Evolutionary conservation across 2,113 vertebrate genomes (phyloP).

Genomic region (Chunga burmeisteri): DNA sequence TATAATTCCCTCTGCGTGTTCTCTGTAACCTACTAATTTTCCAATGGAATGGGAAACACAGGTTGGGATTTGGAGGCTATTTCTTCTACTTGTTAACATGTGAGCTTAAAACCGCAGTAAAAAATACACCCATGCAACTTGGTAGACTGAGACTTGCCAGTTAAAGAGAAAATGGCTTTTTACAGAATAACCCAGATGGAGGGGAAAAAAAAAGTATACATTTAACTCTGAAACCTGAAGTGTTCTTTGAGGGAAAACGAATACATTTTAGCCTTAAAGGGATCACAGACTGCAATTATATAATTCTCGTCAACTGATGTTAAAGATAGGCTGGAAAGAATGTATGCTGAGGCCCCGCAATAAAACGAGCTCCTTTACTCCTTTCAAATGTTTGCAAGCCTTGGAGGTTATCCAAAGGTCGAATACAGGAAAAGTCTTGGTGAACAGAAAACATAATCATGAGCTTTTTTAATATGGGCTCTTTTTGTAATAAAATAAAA

Average conservation of each 20-base stretch:
- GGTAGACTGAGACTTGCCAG: slow-evolving; percentile 9
- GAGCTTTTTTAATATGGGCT: slow-evolving; percentile 72
- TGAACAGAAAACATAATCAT: slow-evolving; percentile 81
- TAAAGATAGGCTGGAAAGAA: slow-evolving; percentile 84
- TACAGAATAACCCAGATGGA: slow-evolving; percentile 35
- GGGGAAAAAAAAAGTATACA: background rate
- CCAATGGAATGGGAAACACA: slow-evolving; percentile 55
- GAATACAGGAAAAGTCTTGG: slow-evolving; percentile 82
- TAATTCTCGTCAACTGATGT: slow-evolving; percentile 91
- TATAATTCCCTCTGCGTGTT: slow-evolving; percentile 14
- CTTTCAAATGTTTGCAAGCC: slow-evolving; percentile 80
- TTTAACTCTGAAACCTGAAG: slow-evolving; percentile 74
- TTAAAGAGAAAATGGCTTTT: slow-evolving; percentile 45
- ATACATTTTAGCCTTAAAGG: slow-evolving; percentile 79
- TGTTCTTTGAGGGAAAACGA: slow-evolving; percentile 86
- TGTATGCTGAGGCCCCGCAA: slow-evolving; percentile 77
- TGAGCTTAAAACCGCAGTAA: slow-evolving; percentile 45
- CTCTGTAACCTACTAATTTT: slow-evolving; percentile 52
- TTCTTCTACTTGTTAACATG: slow-evolving; percentile 55
- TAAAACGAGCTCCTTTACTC: slow-evolving; percentile 82
- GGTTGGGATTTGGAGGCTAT: slow-evolving; percentile 28
- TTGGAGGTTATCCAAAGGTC: slow-evolving; percentile 81
- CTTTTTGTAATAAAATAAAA: slow-evolving; percentile 76
- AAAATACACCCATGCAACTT: slow-evolving; percentile 37
- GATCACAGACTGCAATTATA: slow-evolving; percentile 95